A percentile compares a stretch with the other conserved stretches of the same genome.
These are phyloP conservation scores for Tachuris rubrigastra DNA, from an alignment of 2,113 vertebrate species.

Conservation along the genomic window DNA sequence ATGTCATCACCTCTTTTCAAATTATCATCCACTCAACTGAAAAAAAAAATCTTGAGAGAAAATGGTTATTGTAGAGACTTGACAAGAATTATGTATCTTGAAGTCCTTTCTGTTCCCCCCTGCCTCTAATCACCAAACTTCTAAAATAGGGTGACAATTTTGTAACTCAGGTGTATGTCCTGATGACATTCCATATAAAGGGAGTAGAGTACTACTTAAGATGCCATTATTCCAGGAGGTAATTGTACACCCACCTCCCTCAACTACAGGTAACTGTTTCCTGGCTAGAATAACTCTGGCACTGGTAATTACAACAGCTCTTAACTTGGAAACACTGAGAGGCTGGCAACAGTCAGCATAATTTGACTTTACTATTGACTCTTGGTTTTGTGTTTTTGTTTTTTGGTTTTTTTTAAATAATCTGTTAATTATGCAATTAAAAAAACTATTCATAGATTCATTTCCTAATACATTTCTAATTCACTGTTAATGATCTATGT, in stretches of 20 bases:
- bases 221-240: background rate
- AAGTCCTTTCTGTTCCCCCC: background rate
- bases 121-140: background rate
- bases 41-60: background rate
- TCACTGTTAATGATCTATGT: background rate
- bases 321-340: background rate
- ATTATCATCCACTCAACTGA: background rate
- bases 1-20: background rate
- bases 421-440: background rate
- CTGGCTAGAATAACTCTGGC: background rate
- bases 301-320: background rate
- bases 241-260: background rate
- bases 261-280: background rate
- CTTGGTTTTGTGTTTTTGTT: background rate
- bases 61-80: background rate
- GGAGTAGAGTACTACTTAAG: background rate
- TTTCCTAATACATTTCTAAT: background rate
- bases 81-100: background rate
- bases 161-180: background rate
- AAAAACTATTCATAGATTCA: background rate
- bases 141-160: background rate
- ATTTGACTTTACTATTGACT: background rate
- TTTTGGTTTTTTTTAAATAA: background rate
- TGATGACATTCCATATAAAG: background rate
- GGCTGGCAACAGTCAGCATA: background rate